Evolutionary conservation across 2,113 vertebrate species (phyloP).

Genomic region (Cichladusa arquata): DNA sequence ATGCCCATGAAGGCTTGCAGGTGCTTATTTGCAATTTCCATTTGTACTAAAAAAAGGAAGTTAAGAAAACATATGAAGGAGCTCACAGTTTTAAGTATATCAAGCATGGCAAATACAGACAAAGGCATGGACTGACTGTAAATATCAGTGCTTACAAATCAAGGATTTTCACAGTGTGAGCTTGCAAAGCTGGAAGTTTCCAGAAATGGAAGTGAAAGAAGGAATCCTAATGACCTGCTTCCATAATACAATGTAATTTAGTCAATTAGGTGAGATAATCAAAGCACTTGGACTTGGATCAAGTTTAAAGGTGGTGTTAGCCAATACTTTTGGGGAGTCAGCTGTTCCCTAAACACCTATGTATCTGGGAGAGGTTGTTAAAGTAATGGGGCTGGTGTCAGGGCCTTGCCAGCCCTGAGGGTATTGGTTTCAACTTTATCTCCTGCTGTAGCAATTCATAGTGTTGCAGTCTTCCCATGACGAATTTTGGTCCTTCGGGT

Average conservation of each 20-base stretch:
- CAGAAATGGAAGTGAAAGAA: not conserved
- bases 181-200: not conserved
- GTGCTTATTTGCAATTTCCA: not conserved
- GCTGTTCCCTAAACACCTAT: not conserved
- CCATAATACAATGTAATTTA: not conserved
- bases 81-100: not conserved
- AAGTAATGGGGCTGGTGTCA: not conserved
- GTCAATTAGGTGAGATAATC: not conserved
- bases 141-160: not conserved
- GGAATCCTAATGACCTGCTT: not conserved
- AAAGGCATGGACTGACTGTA: not conserved
- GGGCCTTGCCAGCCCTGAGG: not conserved
- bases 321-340: not conserved
- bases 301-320: not conserved
- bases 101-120: not conserved
- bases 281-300: not conserved
- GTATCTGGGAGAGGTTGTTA: not conserved
- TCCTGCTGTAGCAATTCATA: not conserved
- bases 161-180: not conserved
- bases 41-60: not conserved
- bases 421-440: not conserved
- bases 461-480: not conserved
- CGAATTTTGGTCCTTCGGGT: fast-evolving
- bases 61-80: not conserved
- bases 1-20: not conserved